Evolutionary conservation across 2,113 vertebrate genomes (phyloP).

Genomic region (Brachirus orientalis): DNA sequence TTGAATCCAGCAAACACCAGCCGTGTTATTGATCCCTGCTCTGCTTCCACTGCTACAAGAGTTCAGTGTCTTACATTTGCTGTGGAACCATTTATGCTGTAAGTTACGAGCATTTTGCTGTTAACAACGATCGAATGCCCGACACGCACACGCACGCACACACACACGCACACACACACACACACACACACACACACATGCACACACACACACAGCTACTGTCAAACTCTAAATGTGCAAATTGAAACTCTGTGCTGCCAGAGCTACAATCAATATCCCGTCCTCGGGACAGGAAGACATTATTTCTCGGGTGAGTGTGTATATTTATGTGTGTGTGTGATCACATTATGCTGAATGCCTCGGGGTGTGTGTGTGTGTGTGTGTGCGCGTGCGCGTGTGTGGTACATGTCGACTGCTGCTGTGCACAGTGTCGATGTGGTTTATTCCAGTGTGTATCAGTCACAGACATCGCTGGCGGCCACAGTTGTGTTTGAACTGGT

Average conservation of each 20-base stretch:
- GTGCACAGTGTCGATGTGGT: no score
- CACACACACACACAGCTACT: constrained; percentile 45
- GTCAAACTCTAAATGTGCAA: constrained; percentile 71
- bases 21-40: no score
- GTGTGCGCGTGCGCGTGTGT: no score
- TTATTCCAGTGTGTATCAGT: no score
- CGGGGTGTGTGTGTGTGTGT: no score
- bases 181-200: constrained; percentile 42
- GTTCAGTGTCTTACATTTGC: not conserved
- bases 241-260: constrained; percentile 66
- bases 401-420: no score
- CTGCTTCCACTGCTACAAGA: not conserved
- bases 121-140: constrained; percentile 8
- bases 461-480: no score
- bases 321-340: constrained; percentile 19
- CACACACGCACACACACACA: constrained; percentile 31
- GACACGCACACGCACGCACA: constrained; percentile 39
- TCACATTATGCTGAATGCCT: not conserved
- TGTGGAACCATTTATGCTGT: not conserved
- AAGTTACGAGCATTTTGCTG: not conserved
- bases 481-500: no score
- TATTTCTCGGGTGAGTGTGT: constrained; percentile 45
- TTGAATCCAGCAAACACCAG: constrained; percentile 17
- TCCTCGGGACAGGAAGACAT: constrained; percentile 73
- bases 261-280: constrained; percentile 65